Evolutionary conservation across 2,888 invertebrate species (phyloP), one percentile per base, ranked within the genome.

Genomic region (Ochropleura plecta): DNA sequence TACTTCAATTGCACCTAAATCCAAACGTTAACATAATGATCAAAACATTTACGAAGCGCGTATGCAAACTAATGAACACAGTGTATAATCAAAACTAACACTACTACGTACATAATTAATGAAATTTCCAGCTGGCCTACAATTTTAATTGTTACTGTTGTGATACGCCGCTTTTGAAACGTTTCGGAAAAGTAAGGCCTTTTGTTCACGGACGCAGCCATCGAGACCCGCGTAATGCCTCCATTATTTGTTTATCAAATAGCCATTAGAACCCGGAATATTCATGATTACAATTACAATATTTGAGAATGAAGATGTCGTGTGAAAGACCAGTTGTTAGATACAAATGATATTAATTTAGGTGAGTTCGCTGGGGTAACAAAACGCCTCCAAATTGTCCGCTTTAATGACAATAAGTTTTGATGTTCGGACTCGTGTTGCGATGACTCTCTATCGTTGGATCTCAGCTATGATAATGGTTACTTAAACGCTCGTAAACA

Each of bases 201-300:
- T 93, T 95, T 95, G 94, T 96, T 95, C 93, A 92, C 91, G 93
- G 91, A 91, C 94, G 92, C 94, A 92, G 84, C 91, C 91, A 92
- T 88, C 92, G 91, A 91, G 91, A 93, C 91, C 88, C 88, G 83
- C 83, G 84, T 90, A 89, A 87, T 88, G 84, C 89, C 89, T 88
- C 92, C 90, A 94, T 95, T 94, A 96, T 95, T 94, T 95, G 95
- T 96, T 96, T 96, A 95, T 96, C 95, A 96, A 96, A 96, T 95
- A 94, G 90, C 84, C 95, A 96, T 96, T 95, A 95, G 90, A 92
- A 85, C 80, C 81, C 82, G 87, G 89, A 90, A 90, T 91, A 92
- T 92, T 91, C 91, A 92, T 92, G 91, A 91, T 88, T 87, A 89
- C 87, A 89, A 91, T 92, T 92, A 92, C 90, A 87, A 90, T 90